Percentiles rank a stretch among this genome's conserved stretches.
These are phyloP conservation scores for Phoenicopterus ruber DNA, from an alignment of 2,113 vertebrate species.

Conservation along the genomic window DNA sequence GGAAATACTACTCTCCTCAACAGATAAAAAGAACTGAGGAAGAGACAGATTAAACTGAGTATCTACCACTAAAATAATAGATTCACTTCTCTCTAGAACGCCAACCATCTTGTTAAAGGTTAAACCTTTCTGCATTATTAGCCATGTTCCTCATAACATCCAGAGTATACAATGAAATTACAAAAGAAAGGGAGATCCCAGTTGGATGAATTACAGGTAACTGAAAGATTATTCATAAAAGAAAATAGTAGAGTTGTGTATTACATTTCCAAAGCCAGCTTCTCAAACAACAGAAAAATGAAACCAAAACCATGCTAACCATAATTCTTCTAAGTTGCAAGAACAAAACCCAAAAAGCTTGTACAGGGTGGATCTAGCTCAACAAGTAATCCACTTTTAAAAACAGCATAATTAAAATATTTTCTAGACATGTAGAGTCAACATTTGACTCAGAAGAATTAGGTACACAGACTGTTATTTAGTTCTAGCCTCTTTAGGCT, in stretches of 20 bases:
- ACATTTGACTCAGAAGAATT: neutral
- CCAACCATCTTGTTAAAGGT: neutral
- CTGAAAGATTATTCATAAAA: neutral
- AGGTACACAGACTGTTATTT: neutral
- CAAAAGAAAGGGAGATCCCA: neutral
- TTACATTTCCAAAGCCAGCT: neutral
- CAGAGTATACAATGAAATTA: neutral
- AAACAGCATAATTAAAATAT: neutral
- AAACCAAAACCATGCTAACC: neutral
- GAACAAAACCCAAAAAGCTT: neutral
- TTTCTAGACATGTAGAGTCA: neutral
- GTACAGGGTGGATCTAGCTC: neutral
- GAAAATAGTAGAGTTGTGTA: neutral
- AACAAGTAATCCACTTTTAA: neutral
- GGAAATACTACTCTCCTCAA: neutral
- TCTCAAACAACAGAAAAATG: neutral
- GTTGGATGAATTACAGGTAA: neutral
- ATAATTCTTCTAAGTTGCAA: neutral
- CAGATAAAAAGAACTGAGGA: accelerated
- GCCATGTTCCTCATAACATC: neutral
- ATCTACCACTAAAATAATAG: neutral
- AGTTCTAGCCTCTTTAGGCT: constrained; percentile 2
- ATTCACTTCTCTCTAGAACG: neutral
- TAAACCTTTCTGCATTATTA: neutral
- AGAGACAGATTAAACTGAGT: neutral